Evolutionary conservation across 2,113 vertebrate genomes (phyloP), one percentile per base, ranked within the genome.

Genomic region (Pan troglodytes): DNA sequence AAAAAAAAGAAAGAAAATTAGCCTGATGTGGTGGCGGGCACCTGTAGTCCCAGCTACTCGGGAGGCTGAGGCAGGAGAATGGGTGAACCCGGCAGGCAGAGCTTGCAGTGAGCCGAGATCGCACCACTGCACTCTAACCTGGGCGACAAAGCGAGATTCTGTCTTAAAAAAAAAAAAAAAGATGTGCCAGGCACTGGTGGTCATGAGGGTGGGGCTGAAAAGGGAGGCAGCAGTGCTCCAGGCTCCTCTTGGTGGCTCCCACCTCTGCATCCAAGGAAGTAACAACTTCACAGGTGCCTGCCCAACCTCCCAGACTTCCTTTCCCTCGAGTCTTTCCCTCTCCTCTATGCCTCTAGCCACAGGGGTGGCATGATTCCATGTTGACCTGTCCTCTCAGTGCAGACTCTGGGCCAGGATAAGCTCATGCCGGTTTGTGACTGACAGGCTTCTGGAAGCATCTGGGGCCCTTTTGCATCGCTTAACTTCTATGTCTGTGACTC

Each of bases 121-220:
- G 8, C 45, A 45, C 45, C 45, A 45, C 43, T 43, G 43, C 43
- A 43, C 43, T 43, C 43, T 6, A 43, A 43, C 45, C 45, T 45
- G 45, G 45, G 45, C 2, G 45, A 45, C 9, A 45, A 8, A 45
- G 45, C 9, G 8, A 45, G 45, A 45, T 45, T 45, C 45, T 8
- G 45, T 45, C 45, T 45, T 8, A 45, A 45, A 45, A 45, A 45
- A 45, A 45, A 45, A 45, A 45, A 45, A 45, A 45, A 45, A 45
- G 45, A 45, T 2, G 16, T 16, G 48, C n/a, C 8, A 12, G 64
- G 40, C 12, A 27, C 38, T 32, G 4, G 1, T 2, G 22, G 17
- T 50, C 23, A 2, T 0, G 3, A 81, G 32, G n/a, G 32, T n/a
- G 2, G 48, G 25, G 27, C 40, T 1, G 2, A 61, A 57, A n/a